Evolutionary conservation across 2,888 invertebrate species (phyloP).

Genomic region (Tricholauxania praeusta): DNA sequence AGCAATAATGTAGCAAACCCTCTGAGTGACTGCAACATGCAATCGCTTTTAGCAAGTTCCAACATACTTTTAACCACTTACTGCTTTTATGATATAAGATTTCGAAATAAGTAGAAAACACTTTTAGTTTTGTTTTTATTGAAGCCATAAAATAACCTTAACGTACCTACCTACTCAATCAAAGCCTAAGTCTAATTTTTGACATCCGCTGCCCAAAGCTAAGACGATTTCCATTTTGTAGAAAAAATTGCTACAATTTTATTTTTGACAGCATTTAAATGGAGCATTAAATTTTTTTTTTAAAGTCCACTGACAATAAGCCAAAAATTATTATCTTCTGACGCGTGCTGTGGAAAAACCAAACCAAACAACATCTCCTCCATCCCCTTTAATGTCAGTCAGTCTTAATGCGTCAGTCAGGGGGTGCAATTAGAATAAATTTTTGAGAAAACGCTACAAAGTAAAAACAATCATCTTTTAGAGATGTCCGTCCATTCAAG

Average conservation of each 20-base stretch:
- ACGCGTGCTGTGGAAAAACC: no score
- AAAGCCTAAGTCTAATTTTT: not conserved
- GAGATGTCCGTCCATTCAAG: no score
- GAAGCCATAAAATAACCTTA: conserved; percentile 6
- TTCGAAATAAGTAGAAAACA: not conserved
- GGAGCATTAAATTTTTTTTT: conserved; percentile 19
- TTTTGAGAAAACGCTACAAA: conserved; percentile 3
- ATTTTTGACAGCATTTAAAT: not conserved
- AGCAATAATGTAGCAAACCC: no score
- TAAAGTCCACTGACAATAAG: not conserved
- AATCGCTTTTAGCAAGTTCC: conserved; percentile 63
- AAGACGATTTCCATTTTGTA: not conserved
- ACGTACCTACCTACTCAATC: not conserved
- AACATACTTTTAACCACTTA: no score
- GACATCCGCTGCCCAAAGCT: conserved; percentile 9
- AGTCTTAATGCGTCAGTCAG: not conserved
- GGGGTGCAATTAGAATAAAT: conserved; percentile 29
- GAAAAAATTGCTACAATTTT: not conserved
- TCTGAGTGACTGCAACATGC: conserved; percentile 45
- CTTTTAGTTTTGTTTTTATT: conserved; percentile 10
- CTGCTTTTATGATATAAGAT: no score
- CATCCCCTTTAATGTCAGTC: not conserved
- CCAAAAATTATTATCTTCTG: conserved; percentile 8
- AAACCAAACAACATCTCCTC: no score
- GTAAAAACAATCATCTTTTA: conserved; percentile 40